Base-by-base conservation (phyloP, 1,140 invertebrate genomes). In the Eupeodes corollae region DNA sequence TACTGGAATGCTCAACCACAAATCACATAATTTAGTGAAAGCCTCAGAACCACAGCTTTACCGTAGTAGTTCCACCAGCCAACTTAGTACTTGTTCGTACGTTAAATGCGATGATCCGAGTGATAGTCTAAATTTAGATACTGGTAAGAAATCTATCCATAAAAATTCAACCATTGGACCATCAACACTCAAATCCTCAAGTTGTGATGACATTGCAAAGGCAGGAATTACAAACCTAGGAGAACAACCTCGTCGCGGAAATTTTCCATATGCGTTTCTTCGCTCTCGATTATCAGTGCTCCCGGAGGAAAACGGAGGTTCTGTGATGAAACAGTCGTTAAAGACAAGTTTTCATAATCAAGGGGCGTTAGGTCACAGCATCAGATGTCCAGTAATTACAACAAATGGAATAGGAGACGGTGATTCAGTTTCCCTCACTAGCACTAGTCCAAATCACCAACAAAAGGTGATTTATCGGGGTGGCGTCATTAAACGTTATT, bases 211-310 rank as follows among this genome's bases (percentile, higher is more conserved):
- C 38, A 67, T 68, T 34, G 65, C 62, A 49, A 65, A 68, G 49
- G 26, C 42, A 11, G 48, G 21, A 12, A 14, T n/a, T 47, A 35
- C 34, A 31, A 26, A 30, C 42, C 35, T 33, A 45, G 32, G 34
- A n/a, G 43, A 47, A n/a, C 54, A 56, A 51, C 52, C 58, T 14
- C 58, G 63, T 12, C 54, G 59, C 49, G 74, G 76, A 1, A 81
- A 77, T 52, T 88, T 88, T 57, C 84, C 84, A 0, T 86, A 88
- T 56, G 83, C 84, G 1, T 86, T 86, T 63, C 66, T 88, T 11
- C 71, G 84, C 48, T 86, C 84, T 0, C 82, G 82, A 47, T 56
- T 86, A 13, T 83, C 82, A 0, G 82, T 85, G 19, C 65, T 86
- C 40, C 83, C 83, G 0, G 83, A 86, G 68, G 83, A 86, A 62